Base-by-base conservation (phyloP, 2,888 invertebrate species). In the Orgyia antiqua region DNA sequence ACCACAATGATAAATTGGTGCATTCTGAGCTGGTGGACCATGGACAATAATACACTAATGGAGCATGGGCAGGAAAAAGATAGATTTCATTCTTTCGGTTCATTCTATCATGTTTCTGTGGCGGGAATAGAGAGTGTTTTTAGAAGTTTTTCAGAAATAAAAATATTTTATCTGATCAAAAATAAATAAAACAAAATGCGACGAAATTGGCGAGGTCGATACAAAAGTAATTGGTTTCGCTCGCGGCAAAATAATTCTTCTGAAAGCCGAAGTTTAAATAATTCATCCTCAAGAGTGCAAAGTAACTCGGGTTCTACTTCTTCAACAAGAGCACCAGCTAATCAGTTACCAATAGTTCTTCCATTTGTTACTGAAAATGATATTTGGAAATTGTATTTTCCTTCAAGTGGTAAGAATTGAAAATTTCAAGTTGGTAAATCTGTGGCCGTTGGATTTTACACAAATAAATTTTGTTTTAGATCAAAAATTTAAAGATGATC, bases 371-470 rank as follows among this genome's bases (percentile, higher is more conserved):
- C 46, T 30, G 64, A 55, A 37, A 93, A 91, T 66, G 86, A 89
- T 46, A 90, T 91, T 10, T 95, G 95, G 93, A 90, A 90, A 44
- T 73, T 94, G 5, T 96, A 96, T 75, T 94, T 95, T 68, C 89
- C 92, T 19, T 84, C 89, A 31, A 90, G 92, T 86, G 89, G 92
- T 90, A 69, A 31, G 23, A 23, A 10, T 23, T 9, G 9, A 20
- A 9, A 20, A 9, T 13, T 18, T 15, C 9, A 24, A 17, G 12
- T 17, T 4, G 7, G 0, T 24, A 19, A 25, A 32, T 39, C 25
- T n/a, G 13, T 4, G n/a, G n/a, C n/a, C n/a, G n/a, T n/a, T n/a
- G n/a, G n/a, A n/a, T n/a, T n/a, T n/a, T n/a, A n/a, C n/a, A n/a
- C n/a, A n/a, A n/a, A n/a, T n/a, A n/a, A n/a, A n/a, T 36, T 18